These are phyloP conservation scores for Natrix natrix DNA, from an alignment of 2,797 vertebrate genomes.

Conservation along the genomic window DNA sequence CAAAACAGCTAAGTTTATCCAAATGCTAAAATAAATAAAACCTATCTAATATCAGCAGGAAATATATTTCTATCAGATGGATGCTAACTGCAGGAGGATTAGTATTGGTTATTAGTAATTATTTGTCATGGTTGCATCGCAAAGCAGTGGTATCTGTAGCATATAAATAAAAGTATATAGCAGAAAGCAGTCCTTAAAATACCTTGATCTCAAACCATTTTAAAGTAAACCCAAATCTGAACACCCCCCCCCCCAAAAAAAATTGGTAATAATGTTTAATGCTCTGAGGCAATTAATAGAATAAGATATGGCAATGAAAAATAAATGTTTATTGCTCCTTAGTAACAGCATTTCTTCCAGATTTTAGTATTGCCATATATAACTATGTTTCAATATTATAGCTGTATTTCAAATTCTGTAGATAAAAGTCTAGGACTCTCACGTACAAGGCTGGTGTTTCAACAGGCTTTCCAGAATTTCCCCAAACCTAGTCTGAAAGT, in stretches of 20 bases:
- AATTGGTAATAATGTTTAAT: too few species aligned
- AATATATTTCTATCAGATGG: background rate
- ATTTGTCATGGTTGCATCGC: too few species aligned
- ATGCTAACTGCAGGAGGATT: background rate
- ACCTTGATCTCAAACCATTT: background rate
- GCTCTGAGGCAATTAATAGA: background rate
- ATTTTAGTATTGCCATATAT: background rate
- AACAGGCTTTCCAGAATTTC: background rate
- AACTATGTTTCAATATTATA: background rate
- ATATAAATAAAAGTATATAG: background rate
- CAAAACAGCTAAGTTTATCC: background rate
- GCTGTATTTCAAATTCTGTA: background rate
- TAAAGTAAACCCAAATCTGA: background rate
- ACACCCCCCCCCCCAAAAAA: too few species aligned
- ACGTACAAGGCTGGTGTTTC: background rate
- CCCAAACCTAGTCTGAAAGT: background rate
- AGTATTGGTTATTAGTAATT: background rate
- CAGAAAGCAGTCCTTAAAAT: background rate
- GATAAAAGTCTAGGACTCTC: background rate
- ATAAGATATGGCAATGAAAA: background rate
- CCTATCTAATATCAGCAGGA: background rate
- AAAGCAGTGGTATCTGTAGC: background rate
- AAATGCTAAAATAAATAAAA: background rate
- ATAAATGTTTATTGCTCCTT: background rate
- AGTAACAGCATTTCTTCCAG: background rate